Evolutionary conservation across 2,888 invertebrate species (phyloP).

Genomic region (Papilio demoleus): DNA sequence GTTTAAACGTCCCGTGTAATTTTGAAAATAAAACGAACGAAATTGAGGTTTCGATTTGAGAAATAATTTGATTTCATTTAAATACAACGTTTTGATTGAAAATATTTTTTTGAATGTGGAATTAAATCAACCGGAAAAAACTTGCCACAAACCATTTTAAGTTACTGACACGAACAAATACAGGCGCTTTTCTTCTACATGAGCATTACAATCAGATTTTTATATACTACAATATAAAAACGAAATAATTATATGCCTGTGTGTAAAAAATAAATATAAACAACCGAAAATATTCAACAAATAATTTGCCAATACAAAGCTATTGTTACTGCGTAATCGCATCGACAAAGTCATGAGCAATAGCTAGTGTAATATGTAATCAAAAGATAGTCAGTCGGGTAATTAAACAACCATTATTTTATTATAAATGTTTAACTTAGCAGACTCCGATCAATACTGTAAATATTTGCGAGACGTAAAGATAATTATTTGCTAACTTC

Average conservation of each 20-base stretch:
- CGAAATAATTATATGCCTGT: too few relatives aligned
- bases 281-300: not conserved
- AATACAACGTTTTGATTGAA: conserved; percentile 8
- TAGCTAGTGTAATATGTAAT: not conserved
- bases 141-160: not conserved
- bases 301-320: not conserved
- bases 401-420: not conserved
- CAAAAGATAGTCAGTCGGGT: not conserved
- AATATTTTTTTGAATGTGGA: not conserved
- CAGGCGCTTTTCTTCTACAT: not conserved
- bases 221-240: too few relatives aligned
- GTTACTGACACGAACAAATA: not conserved
- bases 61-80: conserved; percentile 6
- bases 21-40: conserved; percentile 21
- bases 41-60: conserved; percentile 10
- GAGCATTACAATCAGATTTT: too few relatives aligned
- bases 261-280: too few relatives aligned
- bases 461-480: not conserved
- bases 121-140: not conserved
- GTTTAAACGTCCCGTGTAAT: conserved; percentile 29
- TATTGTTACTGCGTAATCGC: too few relatives aligned
- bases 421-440: not conserved
- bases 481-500: not conserved
- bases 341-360: too few relatives aligned
- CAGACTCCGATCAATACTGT: not conserved